Conservation (phyloP, 2,797 vertebrate species). For the Pelodytes ibericus region DNA sequence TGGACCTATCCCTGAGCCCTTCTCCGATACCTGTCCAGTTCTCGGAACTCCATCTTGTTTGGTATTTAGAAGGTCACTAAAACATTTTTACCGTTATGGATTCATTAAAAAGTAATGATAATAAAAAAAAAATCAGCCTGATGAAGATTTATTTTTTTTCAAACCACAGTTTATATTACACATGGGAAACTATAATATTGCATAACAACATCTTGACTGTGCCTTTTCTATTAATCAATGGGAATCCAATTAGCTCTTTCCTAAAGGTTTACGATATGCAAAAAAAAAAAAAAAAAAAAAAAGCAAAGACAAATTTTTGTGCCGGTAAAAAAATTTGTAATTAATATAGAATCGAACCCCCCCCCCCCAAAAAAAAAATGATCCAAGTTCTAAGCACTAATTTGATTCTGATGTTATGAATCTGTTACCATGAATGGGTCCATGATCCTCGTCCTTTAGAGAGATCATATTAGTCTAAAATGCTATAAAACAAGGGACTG, state of each 20-base stretch:
- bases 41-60: too few species aligned
- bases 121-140: too few species aligned
- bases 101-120: too few species aligned
- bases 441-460: constrained; percentile 25
- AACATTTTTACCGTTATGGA: too few species aligned
- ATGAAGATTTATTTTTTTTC: too few species aligned
- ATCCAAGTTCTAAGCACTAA: too few species aligned
- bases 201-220: background rate
- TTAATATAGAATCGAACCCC: constrained; percentile 19
- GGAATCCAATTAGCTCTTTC: constrained; percentile 21
- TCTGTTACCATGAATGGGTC: constrained; percentile 43
- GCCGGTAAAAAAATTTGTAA: background rate
- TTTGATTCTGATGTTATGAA: constrained; percentile 6
- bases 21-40: too few species aligned
- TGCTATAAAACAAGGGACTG: background rate
- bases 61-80: too few species aligned
- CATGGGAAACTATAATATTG: background rate
- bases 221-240: background rate
- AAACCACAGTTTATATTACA: background rate
- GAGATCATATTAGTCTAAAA: constrained; percentile 21
- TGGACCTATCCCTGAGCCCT: too few species aligned
- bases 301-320: constrained; percentile 11
- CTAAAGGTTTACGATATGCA: background rate
- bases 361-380: too few species aligned
- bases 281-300: background rate